Evolutionary conservation across 1,140 invertebrate genomes (phyloP), one percentile per base, ranked within the genome.

Genomic region (Probaryconus sp.): DNA sequence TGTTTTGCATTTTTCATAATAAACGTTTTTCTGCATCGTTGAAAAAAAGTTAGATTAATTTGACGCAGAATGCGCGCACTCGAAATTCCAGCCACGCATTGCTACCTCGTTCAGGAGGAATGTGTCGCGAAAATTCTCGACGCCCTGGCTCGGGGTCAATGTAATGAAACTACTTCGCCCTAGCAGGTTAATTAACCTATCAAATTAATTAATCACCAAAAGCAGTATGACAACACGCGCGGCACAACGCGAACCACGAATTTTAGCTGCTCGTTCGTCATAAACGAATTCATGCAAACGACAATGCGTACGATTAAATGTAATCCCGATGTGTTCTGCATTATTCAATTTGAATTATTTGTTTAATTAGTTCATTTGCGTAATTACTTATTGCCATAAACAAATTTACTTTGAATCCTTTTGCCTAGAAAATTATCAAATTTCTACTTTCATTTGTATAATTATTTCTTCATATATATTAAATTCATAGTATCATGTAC

Each of bases 151-250:
- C 56, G 61, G 37, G 61, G 64, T 56, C 74, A 67, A 73, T 50
- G 47, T 79, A 80, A 83, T 78, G 73, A 82, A 76, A 77, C 60
- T 70, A 48, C 56, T 14, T 11, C 21, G 24, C 35, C 14, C 30
- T 50, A 26, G 58, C 65, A 55, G 64, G 71, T 79, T 83, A 83
- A 83, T 83, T 83, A 80, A 83, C 79, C 76, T 68, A 76, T 76
- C 73, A 76, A 74, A 81, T 83, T 79, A 81, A 85, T 83, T 83
- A 83, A 83, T 83, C 79, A 72, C 76, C 21, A 18, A 42, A 60
- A 48, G 35, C 58, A 35, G 38, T 58, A 30, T 37, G 37, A 33
- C 42, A 28, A 6, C 43, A 48, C 37, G 38, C 38, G 45, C 33
- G 16, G 35, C 24, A 18, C 20, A 9, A 33, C 51, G 43, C 28